Percentiles rank a stretch among this genome's conserved stretches.
phyloP scores from a whole-genome alignment of 2,113 vertebrate species.

The Platysteira castanea region DNA sequence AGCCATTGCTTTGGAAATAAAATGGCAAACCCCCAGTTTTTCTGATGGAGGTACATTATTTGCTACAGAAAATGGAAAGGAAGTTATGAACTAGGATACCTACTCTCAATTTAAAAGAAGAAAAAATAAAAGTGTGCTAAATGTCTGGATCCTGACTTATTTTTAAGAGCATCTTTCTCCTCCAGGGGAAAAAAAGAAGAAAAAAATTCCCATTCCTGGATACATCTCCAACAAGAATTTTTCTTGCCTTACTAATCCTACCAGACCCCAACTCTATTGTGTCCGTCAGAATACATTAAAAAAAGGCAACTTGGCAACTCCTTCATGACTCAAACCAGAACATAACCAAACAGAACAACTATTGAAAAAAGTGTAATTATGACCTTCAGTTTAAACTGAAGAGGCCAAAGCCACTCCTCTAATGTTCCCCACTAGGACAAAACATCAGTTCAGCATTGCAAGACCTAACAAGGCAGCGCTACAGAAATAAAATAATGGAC shows the following conservation, averaged over 20 bases:
- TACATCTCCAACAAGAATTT: neutral
- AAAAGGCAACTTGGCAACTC: neutral
- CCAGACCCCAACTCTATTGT: neutral
- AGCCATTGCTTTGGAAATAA: neutral
- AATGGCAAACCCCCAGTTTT: neutral
- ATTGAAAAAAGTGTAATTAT: neutral
- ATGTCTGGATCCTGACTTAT: neutral
- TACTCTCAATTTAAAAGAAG: neutral
- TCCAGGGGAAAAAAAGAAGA: rapidly evolving
- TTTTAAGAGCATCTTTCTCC: neutral
- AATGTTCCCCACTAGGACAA: neutral
- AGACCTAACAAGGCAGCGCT: neutral
- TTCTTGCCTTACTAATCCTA: neutral
- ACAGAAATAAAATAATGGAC: neutral
- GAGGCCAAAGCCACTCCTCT: neutral
- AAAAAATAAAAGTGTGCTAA: neutral
- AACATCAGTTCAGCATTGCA: neutral
- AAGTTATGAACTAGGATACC: neutral
- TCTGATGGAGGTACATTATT: neutral
- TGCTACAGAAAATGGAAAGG: neutral
- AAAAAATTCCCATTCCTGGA: neutral
- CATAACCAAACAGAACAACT: neutral
- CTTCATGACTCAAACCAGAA: neutral
- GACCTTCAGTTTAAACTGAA: neutral
- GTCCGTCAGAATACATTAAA: neutral